Base-by-base conservation (phyloP, 92 coral and sea anemone genomes). In the Palythoa grandiflora region DNA sequence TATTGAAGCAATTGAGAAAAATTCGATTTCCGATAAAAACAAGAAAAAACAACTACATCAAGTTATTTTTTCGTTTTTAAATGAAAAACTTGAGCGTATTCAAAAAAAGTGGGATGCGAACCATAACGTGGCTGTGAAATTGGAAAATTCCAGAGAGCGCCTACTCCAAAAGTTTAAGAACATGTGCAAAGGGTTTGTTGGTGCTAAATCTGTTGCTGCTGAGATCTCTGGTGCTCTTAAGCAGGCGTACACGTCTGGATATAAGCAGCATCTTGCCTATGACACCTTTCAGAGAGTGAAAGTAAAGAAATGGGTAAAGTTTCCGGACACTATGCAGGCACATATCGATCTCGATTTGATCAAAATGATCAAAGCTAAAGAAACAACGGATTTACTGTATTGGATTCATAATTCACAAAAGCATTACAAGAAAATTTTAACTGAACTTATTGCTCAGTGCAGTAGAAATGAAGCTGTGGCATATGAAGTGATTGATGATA, bases 171-270 rank as follows among this genome's bases (percentile, higher is more conserved):
- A 74, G 78, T 74, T 74, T 74, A 48, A 17, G 50, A 74, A 74
- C 44, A 74, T 74, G 50, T 74, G 78, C 36, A 74, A 15, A 15
- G 57, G 78, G 37, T 40, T 74, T 48, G 78, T 74, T 74, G 78
- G 78, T 14, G 78, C 78, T 40, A 38, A 50, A 16, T 17, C 78
- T 2, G 78, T 74, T 74, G 78, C 78, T 40, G 28, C 78, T 2
- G 78, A 74, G 16, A 74, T 74, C 78, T 38, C 78, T 7, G 35
- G 3, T 74, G 78, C 78, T 74, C 78, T 74, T 19, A 74, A 48
- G 50, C 78, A 74, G 57, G 53, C 78, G 3, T 16, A 40, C 78
- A 74, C 16, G 20, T 7, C 1, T 14, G 78, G 78, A 16, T 74
- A 40, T n/a, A 74, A 74, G 20, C 35, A 74, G 11, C 10, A 74